phyloP scores from a whole-genome alignment of 2,113 vertebrate species.

The Psilopsiagon aurifrons region DNA sequence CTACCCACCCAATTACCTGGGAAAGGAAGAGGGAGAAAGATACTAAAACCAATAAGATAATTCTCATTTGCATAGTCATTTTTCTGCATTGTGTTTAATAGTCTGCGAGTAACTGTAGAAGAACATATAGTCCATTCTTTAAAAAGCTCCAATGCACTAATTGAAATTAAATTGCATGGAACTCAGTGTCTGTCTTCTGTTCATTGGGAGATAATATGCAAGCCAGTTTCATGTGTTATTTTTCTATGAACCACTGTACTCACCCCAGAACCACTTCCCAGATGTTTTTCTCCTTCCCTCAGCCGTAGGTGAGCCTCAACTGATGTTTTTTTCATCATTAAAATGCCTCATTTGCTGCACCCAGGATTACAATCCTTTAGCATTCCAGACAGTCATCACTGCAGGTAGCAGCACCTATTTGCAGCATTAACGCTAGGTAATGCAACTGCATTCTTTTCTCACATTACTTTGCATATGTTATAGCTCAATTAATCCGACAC shows the following conservation, averaged over 20 bases:
- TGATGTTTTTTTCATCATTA: background rate
- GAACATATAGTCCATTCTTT: slow-evolving; percentile 44
- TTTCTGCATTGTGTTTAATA: slow-evolving; percentile 60
- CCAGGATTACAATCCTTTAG: background rate
- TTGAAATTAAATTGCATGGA: slow-evolving; percentile 70
- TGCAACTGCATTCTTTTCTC: background rate
- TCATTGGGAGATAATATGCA: slow-evolving; percentile 46
- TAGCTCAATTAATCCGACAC: slow-evolving; percentile 13
- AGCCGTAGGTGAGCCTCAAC: background rate
- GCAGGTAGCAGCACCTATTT: background rate
- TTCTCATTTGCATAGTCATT: slow-evolving; percentile 59
- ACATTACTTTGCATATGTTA: background rate
- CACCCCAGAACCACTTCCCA: slow-evolving; percentile 40
- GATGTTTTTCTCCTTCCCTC: background rate
- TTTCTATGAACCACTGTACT: background rate
- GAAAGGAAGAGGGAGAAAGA: slow-evolving; percentile 11
- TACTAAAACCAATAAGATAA: slow-evolving; percentile 52
- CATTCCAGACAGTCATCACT: background rate
- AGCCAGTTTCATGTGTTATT: slow-evolving; percentile 10
- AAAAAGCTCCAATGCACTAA: slow-evolving; percentile 66
- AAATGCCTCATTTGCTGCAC: background rate
- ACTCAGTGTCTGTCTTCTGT: slow-evolving; percentile 47
- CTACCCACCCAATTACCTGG: slow-evolving; percentile 56
- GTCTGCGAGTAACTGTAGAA: slow-evolving; percentile 20
- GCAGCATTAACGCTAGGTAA: background rate